phyloP scores from a whole-genome alignment of 2,113 vertebrate species.

The Scytalopus superciliaris region DNA sequence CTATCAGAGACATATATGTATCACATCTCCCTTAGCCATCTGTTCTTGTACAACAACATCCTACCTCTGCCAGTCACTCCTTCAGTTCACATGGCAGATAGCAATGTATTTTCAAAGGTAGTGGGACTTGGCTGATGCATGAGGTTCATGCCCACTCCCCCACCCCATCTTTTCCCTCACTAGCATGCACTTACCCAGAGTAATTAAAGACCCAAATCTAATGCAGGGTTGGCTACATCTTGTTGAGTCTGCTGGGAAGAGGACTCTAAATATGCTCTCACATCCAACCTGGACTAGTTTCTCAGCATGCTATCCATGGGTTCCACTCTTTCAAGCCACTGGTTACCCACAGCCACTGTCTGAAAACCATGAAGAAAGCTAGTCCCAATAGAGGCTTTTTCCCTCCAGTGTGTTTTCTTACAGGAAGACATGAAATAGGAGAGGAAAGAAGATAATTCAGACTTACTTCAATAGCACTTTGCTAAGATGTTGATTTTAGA shows the following conservation, averaged over 20 bases:
- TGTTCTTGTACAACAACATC: not conserved
- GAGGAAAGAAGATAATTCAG: not conserved
- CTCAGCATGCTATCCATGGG: not conserved
- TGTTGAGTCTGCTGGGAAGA: not conserved
- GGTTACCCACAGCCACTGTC: not conserved
- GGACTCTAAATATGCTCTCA: not conserved
- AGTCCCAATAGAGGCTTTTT: not conserved
- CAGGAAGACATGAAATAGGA: not conserved
- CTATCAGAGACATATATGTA: not conserved
- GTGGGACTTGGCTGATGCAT: not conserved
- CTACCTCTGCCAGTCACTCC: not conserved
- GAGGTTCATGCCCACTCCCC: not conserved
- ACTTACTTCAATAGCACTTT: not conserved
- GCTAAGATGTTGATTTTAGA: not conserved
- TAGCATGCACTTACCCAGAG: not conserved
- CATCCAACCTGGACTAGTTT: not conserved
- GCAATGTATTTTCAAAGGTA: not conserved
- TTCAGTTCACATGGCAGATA: not conserved
- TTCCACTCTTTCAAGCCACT: not conserved
- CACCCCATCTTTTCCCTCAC: not conserved
- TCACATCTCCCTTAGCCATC: constrained; percentile 7
- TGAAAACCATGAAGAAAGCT: not conserved
- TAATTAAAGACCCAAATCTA: not conserved
- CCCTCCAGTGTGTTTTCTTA: not conserved
- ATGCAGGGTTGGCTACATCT: not conserved